Conservation (phyloP, 2,113 vertebrate species). For the Sigmodon hispidus region DNA sequence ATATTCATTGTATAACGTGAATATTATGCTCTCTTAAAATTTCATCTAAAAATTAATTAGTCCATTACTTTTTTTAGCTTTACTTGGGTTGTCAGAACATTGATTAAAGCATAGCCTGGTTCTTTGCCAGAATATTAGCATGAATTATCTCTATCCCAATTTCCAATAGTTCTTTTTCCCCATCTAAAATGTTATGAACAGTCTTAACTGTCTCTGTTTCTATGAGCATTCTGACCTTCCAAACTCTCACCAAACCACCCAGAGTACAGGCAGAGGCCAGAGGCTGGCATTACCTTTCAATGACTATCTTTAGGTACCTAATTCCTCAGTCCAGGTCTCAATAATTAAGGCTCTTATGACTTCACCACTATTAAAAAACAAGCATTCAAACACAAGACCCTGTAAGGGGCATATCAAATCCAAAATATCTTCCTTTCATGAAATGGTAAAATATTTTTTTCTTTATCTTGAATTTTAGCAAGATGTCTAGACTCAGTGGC, state of each 20-base stretch:
- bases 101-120: not conserved
- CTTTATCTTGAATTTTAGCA: not conserved
- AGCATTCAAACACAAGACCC: not conserved
- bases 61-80: not conserved
- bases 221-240: not conserved
- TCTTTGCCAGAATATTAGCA: not conserved
- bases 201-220: not conserved
- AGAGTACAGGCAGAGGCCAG: not conserved
- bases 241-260: no score
- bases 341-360: not conserved
- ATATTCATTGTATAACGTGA: not conserved
- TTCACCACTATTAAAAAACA: not conserved
- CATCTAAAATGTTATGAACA: not conserved
- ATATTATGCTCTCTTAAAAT: not conserved
- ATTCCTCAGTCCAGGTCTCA: not conserved
- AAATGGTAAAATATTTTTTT: not conserved
- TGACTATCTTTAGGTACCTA: not conserved
- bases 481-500: not conserved
- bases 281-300: not conserved
- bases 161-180: not conserved
- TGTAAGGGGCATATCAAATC: not conserved
- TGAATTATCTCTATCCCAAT: not conserved
- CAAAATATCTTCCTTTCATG: not conserved
- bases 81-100: not conserved
- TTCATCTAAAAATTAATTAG: not conserved